phyloP scores from a whole-genome alignment of 1,140 invertebrate genomes.

The Neotoxoptera formosana region DNA sequence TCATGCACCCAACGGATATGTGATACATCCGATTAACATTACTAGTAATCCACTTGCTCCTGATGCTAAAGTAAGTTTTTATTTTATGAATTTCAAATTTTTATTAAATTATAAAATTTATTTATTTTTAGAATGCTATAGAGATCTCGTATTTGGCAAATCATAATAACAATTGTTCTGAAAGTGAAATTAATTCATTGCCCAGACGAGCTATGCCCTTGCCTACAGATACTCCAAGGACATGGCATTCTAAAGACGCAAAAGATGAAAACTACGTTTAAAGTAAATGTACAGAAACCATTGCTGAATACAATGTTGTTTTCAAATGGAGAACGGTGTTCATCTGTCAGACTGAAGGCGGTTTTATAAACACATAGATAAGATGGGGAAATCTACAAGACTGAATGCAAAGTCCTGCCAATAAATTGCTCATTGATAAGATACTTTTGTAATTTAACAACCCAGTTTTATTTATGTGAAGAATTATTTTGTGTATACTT shows the following conservation, averaged over 20 bases:
- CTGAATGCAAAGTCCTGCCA: constrained; percentile 54
- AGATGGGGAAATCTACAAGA: constrained; percentile 40
- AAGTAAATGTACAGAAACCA: not conserved
- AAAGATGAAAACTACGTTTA: constrained; percentile 54
- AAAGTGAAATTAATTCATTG: constrained; percentile 52
- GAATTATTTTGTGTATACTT: not conserved
- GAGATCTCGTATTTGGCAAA: constrained; percentile 60
- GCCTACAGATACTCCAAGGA: constrained; percentile 29
- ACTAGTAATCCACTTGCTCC: constrained; percentile 75
- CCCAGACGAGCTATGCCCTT: constrained; percentile 46
- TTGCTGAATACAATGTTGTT: not conserved
- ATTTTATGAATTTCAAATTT: not conserved
- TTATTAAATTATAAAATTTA: not conserved
- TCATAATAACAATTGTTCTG: constrained; percentile 59
- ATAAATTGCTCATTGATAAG: constrained; percentile 48
- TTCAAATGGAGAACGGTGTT: not conserved
- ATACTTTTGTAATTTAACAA: constrained; percentile 41
- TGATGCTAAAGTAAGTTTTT: constrained; percentile 64
- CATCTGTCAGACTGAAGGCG: constrained; percentile 1
- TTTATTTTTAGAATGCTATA: constrained; percentile 59
- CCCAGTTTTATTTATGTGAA: not conserved
- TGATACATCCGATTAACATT: constrained; percentile 67
- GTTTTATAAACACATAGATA: constrained; percentile 32
- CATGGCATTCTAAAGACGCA: constrained; percentile 36
- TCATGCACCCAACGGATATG: constrained; percentile 47